A percentile compares a stretch with the other conserved stretches of the same genome.
Conservation (phyloP, 2,888 invertebrate species). For the Nephrotoma flavescens region DNA sequence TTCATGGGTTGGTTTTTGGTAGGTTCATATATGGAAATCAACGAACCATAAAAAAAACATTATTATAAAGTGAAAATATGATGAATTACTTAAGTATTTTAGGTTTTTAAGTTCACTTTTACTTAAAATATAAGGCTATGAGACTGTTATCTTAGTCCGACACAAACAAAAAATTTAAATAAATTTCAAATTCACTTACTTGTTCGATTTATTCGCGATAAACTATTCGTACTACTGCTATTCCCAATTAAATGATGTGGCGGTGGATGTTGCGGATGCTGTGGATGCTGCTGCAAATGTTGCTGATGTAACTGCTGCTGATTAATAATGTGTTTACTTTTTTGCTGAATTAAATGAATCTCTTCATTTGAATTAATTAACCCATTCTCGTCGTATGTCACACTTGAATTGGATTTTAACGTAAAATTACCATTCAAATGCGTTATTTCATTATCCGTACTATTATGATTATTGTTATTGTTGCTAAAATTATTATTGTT, state of each 20-base stretch:
- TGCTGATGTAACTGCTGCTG: neutral
- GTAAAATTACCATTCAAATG: neutral
- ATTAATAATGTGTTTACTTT: neutral
- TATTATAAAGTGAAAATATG: neutral
- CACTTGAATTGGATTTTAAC: neutral
- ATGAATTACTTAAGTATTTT: neutral
- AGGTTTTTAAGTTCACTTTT: neutral
- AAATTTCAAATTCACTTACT: neutral
- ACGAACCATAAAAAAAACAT: neutral
- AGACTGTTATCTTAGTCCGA: neutral
- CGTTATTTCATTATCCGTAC: neutral
- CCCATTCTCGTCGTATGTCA: neutral
- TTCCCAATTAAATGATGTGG: neutral
- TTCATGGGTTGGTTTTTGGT: neutral
- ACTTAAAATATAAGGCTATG: neutral
- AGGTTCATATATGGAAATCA: neutral
- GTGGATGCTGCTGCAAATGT: neutral
- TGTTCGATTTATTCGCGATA: neutral
- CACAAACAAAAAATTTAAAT: neutral
- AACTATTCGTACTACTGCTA: neutral
- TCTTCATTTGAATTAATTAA: conserved; percentile 2
- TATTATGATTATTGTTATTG: neutral
- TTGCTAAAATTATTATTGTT: neutral
- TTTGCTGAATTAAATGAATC: neutral
- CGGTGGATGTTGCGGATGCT: neutral